phyloP scores from a whole-genome alignment of 2,113 vertebrate genomes.

The Rhodinocichla rosea region DNA sequence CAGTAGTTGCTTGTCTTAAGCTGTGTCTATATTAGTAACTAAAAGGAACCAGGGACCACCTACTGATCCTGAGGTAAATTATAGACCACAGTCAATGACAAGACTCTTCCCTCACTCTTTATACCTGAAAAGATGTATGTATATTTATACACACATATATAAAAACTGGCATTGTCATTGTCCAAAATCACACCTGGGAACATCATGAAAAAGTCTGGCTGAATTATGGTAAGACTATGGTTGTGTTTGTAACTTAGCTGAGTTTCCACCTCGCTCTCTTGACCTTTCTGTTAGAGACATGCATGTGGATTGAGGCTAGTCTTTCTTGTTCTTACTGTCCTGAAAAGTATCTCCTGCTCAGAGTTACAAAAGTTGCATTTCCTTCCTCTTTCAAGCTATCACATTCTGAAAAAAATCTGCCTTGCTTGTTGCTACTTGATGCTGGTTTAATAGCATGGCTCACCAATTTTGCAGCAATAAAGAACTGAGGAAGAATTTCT shows the following conservation, averaged over 20 bases:
- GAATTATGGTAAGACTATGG: not conserved
- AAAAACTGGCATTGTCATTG: not conserved
- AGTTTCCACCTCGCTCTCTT: not conserved
- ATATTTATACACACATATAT: not conserved
- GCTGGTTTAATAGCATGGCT: not conserved
- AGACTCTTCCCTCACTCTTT: not conserved
- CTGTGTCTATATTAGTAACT: not conserved
- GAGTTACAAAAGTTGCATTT: not conserved
- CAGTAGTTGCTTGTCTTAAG: not conserved
- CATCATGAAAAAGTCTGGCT: not conserved
- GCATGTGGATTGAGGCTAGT: not conserved
- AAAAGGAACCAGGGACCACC: not conserved
- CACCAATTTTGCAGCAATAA: not conserved
- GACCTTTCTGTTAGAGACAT: not conserved
- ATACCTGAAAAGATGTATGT: not conserved
- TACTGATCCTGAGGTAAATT: not conserved
- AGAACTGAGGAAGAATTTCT: not conserved
- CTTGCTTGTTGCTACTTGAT: not conserved
- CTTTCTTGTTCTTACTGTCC: not conserved
- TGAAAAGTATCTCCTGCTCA: not conserved
- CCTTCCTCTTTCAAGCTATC: not conserved
- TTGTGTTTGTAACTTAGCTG: not conserved
- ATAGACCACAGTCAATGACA: not conserved
- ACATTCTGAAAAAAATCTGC: not conserved
- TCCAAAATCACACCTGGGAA: not conserved